Evolutionary conservation across 2,888 invertebrate genomes (phyloP).

Genomic region (Julus scanicus): DNA sequence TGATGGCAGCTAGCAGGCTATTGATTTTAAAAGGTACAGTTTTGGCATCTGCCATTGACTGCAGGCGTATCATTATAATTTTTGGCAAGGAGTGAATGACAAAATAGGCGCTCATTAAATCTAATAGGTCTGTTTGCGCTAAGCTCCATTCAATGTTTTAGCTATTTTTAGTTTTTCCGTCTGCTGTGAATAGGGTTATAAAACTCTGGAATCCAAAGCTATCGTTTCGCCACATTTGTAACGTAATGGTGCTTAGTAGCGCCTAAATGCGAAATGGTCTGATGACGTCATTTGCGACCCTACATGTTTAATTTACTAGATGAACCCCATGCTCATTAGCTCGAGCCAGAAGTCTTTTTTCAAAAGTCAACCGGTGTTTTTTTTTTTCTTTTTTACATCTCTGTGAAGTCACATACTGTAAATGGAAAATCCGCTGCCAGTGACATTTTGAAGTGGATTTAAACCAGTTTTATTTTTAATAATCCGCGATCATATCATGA

Average conservation of each 20-base stretch:
- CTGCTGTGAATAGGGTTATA: conserved; percentile 13
- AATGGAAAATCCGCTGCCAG: too few relatives aligned
- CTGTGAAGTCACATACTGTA: too few relatives aligned
- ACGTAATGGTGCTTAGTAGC: neutral
- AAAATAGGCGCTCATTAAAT: conserved; percentile 33
- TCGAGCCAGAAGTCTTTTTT: neutral
- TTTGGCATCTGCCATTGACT: conserved; percentile 33
- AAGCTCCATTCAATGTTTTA: neutral
- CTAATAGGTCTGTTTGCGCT: conserved; percentile 4
- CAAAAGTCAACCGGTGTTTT: neutral
- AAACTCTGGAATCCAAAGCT: neutral
- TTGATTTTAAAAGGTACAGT: conserved; percentile 22
- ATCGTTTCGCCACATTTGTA: neutral
- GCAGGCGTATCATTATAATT: neutral
- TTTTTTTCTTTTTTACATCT: too few relatives aligned
- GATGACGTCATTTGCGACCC: neutral
- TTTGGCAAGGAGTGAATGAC: conserved; percentile 25
- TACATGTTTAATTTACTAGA: neutral
- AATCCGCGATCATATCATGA: neutral
- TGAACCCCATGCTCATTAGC: neutral
- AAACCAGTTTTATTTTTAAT: too few relatives aligned
- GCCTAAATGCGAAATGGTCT: neutral
- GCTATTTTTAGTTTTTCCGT: conserved; percentile 2
- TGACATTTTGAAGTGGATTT: too few relatives aligned
- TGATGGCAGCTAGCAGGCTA: neutral